Evolutionary conservation across 2,113 vertebrate genomes (phyloP), one percentile per base, ranked within the genome.

Genomic region (Chroicocephalus ridibundus): DNA sequence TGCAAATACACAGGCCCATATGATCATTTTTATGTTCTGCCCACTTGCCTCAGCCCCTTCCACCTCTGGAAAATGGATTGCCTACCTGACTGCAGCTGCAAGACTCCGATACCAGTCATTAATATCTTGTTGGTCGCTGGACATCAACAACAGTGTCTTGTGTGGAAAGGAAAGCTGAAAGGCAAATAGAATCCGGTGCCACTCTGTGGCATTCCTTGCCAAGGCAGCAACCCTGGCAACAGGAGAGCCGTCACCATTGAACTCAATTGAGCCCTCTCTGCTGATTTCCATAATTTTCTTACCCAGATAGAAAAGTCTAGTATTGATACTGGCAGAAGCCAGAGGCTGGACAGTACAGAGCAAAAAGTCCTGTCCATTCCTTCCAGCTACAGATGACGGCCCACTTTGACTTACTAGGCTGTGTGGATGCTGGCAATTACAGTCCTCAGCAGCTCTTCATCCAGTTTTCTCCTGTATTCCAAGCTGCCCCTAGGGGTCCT

Each of bases 71-170:
- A 64, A n/a, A 16, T 15, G 64, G 8, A 32, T 22, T 22, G 34
- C 96, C 42, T 96, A 99, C 99, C 98, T 98, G 74, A 99, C 93
- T 25, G 98, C 98, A 66, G 97, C 54, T 81, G 88, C 97, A 93
- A 99, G 97, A 52, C 98, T 98, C 76, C 51, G 94, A 96, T 99
- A 98, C 99, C 99, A 99, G 94, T 97, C 97, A 24, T 98, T 98
- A 76, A 99, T 98, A 65, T 99, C 99, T 76, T 99, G 97, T 90
- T 99, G 99, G 97, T 99, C 97, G 10, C 95, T 97, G 71, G 99
- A 99, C 99, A 99, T 99, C 86, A 99, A 97, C 83, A 99, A 97
- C 15, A 99, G 97, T 31, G 98, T 99, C 96, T 99, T 98, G 57
- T 97, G 97, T 25, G 98, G 97, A 97, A 99, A 99, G 86, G 98